Evolutionary conservation across 2,888 invertebrate genomes (phyloP).

Genomic region (Bombylius discolor): DNA sequence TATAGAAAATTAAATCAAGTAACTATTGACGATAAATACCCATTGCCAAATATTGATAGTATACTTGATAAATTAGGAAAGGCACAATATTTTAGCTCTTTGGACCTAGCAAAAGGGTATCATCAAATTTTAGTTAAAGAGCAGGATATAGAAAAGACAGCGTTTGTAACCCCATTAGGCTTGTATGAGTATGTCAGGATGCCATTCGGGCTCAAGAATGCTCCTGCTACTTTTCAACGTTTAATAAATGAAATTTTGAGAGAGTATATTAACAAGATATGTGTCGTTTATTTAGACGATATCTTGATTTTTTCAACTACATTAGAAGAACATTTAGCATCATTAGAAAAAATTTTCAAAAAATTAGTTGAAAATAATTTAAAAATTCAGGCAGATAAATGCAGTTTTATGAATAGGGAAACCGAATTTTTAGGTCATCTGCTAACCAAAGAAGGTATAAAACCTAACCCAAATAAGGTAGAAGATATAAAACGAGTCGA

Average conservation of each 20-base stretch:
- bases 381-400: too few relatives aligned
- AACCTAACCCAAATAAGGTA: too few relatives aligned
- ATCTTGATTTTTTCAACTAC: too few relatives aligned
- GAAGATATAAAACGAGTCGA: too few relatives aligned
- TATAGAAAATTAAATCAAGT: conserved; percentile 9
- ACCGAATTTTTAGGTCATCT: too few relatives aligned
- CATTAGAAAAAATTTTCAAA: too few relatives aligned
- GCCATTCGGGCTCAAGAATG: conserved; percentile 11
- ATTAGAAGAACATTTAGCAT: too few relatives aligned
- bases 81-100: conserved; percentile 10
- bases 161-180: conserved; percentile 10
- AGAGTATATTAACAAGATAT: conserved; percentile 9
- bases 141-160: conserved; percentile 13
- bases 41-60: background rate
- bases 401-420: too few relatives aligned
- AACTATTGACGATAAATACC: background rate
- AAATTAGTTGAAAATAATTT: too few relatives aligned
- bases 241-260: conserved; percentile 8
- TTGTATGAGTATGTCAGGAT: conserved; percentile 13
- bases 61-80: conserved; percentile 5
- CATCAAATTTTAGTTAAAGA: conserved; percentile 11
- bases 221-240: conserved; percentile 9
- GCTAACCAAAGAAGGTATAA: too few relatives aligned
- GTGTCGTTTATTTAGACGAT: too few relatives aligned
- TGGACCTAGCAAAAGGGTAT: conserved; percentile 12